Evolutionary conservation across 2,888 invertebrate genomes (phyloP), one percentile per base, ranked within the genome.

Genomic region (Thalpophila matura): DNA sequence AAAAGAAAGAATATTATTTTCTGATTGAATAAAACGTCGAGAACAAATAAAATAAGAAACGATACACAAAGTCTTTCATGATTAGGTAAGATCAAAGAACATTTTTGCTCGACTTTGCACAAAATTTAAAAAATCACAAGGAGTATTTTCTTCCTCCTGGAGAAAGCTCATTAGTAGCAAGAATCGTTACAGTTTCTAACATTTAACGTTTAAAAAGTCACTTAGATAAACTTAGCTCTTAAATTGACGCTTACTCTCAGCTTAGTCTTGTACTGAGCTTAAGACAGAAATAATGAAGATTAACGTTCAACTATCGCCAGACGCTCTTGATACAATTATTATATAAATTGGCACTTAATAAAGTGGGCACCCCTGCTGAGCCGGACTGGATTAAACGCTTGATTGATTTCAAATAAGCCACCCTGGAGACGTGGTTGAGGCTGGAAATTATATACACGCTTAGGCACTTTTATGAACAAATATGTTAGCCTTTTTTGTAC

Each of bases 291-390:
- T 47, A 53, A 59, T 53, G 58, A 49, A 69, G 74, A 74, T 69
- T 38, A 74, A 69, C 45, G 59, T 16, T 20, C 9, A 24, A 4
- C 20, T 14, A 26, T 14, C 47, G 45, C 38, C 42, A 50, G 69
- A 33, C 50, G 54, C 29, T 55, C 51, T 70, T 49, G 53, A 75
- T 45, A 47, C 56, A 77, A 80, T 77, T 77, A 80, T 61, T 27
- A n/a, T 46, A 77, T 70, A 69, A 79, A 77, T 77, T 80, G 77
- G 35, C 60, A 61, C 60, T 67, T 77, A 77, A 77, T 77, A 64
- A 70, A 74, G 64, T 56, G 58, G 47, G 46, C 60, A 29, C 37
- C 26, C 59, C 51, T 46, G 37, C 18, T 49, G 77, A 18, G 58
- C 29, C 26, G 43, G 29, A 35, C 56, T 61, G 47, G 43, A 66